Evolutionary conservation across 2,888 invertebrate genomes (phyloP), one percentile per base, ranked within the genome.

Genomic region (Notodonta ziczac): DNA sequence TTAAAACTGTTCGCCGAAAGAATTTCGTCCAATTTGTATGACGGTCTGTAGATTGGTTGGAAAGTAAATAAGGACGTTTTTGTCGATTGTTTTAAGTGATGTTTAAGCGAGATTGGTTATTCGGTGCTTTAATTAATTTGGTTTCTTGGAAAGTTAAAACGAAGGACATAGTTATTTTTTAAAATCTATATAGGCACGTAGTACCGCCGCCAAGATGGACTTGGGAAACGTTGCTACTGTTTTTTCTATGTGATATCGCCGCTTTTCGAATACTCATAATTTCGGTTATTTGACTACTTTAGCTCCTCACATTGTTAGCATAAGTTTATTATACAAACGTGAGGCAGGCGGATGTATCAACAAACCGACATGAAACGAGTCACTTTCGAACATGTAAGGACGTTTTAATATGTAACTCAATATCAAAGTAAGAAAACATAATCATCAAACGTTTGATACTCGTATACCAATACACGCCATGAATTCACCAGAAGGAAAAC

Each of bases 1-100:
- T 93, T 92, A 93, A 91, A 92, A 90, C 86, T 88, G 88, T 90
- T 91, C 90, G 88, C 88, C 86, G 85, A 86, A 87, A 83, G 88
- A 89, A 91, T 90, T 89, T 86, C 77, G 72, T 86, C 84, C 89
- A 91, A 90, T 93, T 91, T 92, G 89, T 88, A 85, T 88, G 88
- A 84, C 83, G 87, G 88, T 84, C 84, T 78, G 84, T 82, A 84
- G 86, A 88, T 89, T 80, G 88, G 82, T 82, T 67, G 83, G 84
- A 84, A 83, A 82, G 88, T 88, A 91, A 91, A 91, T 90, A 90
- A 87, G 76, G 85, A 80, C 81, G 35, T 80, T 83, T 81, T 83
- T 80, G 85, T 86, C 84, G 82, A 87, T 88, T 78, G 78, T 77
- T 78, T 86, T 83, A 85, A 86, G 83, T 82, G 77, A 81, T 78